Conservation (phyloP, 2,113 vertebrate species). For the Pedetes capensis region DNA sequence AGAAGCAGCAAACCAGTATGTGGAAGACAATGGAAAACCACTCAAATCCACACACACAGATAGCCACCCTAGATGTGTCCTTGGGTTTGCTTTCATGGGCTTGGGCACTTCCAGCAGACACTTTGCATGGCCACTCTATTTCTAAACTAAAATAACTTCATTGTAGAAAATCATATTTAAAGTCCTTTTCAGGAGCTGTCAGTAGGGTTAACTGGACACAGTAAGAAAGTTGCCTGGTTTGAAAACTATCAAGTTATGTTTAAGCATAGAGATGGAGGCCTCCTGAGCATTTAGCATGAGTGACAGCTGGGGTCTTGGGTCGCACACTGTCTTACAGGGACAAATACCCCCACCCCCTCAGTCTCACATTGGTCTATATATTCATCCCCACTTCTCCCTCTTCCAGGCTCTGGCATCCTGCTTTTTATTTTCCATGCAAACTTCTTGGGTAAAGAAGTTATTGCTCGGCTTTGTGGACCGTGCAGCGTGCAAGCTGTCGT, state of each 20-base stretch:
- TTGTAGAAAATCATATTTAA: neutral
- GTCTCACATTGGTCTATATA: neutral
- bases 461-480: slow-evolving; percentile 93
- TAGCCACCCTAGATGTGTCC: no score
- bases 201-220: neutral
- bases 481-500: slow-evolving; percentile 97
- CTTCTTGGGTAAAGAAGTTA: slow-evolving; percentile 90
- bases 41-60: neutral
- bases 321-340: rapidly evolving
- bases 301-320: neutral
- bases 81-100: no score
- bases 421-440: slow-evolving; percentile 97
- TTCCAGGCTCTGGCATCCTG: slow-evolving; percentile 92
- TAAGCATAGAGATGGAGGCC: no score
- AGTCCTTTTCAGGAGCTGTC: neutral
- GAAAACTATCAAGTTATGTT: neutral
- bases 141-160: neutral
- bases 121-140: no score
- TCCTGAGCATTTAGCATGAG: no score
- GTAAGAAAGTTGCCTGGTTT: neutral
- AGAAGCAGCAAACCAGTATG: neutral
- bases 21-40: neutral
- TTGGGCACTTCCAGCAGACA: no score
- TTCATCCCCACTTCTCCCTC: neutral
- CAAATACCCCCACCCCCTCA: no score